Evolutionary conservation across 2,797 vertebrate species (phyloP).

Genomic region (Neomorphus geoffroyi): DNA sequence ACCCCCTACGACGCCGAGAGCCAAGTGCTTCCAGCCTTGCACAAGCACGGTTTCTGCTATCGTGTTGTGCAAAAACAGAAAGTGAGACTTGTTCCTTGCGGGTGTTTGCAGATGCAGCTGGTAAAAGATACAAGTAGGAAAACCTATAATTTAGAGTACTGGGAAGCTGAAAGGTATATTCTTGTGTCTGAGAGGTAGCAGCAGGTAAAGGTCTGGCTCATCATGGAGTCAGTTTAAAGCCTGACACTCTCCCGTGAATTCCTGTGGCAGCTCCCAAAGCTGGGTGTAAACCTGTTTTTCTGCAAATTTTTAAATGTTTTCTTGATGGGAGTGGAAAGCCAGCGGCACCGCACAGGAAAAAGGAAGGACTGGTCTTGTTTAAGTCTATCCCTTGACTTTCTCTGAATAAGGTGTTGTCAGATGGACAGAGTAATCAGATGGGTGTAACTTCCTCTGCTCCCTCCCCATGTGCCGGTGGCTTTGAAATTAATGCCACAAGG

Average conservation of each 20-base stretch:
- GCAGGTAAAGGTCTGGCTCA: not conserved
- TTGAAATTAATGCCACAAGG: constrained; percentile 11
- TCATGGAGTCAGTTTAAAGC: not conserved
- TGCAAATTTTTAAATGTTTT: not conserved
- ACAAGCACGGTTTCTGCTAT: not conserved
- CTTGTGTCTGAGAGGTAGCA: not conserved
- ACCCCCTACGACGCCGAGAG: not conserved
- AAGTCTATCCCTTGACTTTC: not conserved
- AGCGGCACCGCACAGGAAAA: not conserved
- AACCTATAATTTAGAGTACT: not conserved
- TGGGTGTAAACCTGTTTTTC: constrained; percentile 23
- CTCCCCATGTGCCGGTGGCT: not conserved
- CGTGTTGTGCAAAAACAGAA: not conserved
- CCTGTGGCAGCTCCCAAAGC: not conserved
- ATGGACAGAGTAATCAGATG: not conserved
- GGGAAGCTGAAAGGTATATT: not conserved
- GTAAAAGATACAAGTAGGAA: not conserved
- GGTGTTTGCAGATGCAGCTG: not conserved
- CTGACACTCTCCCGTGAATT: not conserved
- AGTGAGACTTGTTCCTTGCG: not conserved
- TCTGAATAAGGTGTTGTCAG: constrained; percentile 9
- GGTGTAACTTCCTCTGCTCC: constrained; percentile 42
- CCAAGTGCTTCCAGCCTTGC: not conserved
- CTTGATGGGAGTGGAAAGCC: not conserved
- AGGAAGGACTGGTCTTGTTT: constrained; percentile 26